Base-by-base conservation (phyloP, 2,797 vertebrate species). In the Meda fulgida region DNA sequence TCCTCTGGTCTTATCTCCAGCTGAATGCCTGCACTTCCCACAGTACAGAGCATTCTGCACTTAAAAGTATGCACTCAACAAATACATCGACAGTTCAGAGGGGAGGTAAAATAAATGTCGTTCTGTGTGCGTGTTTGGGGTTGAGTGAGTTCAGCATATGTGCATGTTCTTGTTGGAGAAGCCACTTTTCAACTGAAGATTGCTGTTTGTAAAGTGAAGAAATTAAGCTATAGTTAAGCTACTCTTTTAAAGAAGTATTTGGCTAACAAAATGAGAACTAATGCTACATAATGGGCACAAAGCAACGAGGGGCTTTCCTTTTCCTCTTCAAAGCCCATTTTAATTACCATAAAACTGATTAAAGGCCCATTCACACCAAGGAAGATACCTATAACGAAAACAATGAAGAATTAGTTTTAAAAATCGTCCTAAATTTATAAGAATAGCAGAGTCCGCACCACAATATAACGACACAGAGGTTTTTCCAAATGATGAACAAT, bases 1-100 rank as follows among this genome's bases (percentile, higher is more conserved):
- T 36, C 31, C 46, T 53, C 36, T 87, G 60, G 75, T 71, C 67
- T 87, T 81, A 88, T 89, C 84, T 71, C 63, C 76, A 55, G 82
- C 51, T 65, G 58, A 76, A 77, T 71, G 67, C 34, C 34, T 78
- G 48, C 67, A 26, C 66, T 85, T 55, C 40, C 23, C 65, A 73
- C 53, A 75, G 43, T 18, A 58, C 48, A 71, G 38, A 53, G 40
- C 71, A 66, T 70, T 84, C 66, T 78, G 82, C 70, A 71, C 80
- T 60, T 70, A 36, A 65, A 80, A 36, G 29, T 29, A 67, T 51
- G 78, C 63, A 36, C 46, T 46, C n/a, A 73, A n/a, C 21, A 69
- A 51, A 80, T 34, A 80, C 78, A 31, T 38, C 13, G 38, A 63
- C 36, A 36, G 51, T 77, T 38, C 13, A 58, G 7, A 80, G 13